phyloP scores from a whole-genome alignment of 2,888 invertebrate species.

The Epistrophe eligans region DNA sequence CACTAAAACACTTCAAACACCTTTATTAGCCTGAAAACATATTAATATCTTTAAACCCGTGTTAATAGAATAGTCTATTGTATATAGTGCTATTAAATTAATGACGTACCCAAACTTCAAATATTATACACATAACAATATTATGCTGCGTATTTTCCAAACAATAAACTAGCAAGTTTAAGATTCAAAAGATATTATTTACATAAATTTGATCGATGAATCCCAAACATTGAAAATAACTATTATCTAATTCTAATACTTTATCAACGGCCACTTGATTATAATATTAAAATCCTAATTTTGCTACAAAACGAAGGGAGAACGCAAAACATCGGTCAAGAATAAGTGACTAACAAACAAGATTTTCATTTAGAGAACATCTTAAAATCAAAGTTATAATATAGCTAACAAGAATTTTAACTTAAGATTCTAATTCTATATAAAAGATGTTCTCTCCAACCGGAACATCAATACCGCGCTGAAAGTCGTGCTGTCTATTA shows the following conservation, averaged over 20 bases:
- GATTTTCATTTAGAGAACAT: conserved; percentile 63
- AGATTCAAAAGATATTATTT: background rate
- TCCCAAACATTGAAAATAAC: conserved; percentile 34
- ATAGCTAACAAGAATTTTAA: conserved; percentile 16
- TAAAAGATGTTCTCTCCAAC: conserved; percentile 58
- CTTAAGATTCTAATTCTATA: conserved; percentile 54
- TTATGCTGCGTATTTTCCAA: conserved; percentile 12
- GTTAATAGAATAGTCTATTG: background rate
- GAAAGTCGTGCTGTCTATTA: conserved; percentile 60
- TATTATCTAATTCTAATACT: conserved; percentile 62
- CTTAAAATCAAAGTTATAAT: conserved; percentile 28
- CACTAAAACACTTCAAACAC: background rate
- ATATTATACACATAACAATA: too few relatives aligned
- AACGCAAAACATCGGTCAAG: conserved; percentile 41
- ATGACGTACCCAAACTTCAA: background rate
- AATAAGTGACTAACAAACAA: conserved; percentile 71
- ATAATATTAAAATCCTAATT: conserved; percentile 39
- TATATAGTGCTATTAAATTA: background rate
- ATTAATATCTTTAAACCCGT: background rate
- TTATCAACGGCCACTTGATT: conserved; percentile 33
- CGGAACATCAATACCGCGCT: conserved; percentile 53
- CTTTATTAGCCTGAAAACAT: background rate
- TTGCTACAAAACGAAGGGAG: conserved; percentile 29
- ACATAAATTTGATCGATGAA: conserved; percentile 45
- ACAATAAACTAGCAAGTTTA: background rate